Conservation (phyloP, 2,888 invertebrate genomes). For the Uropetala carovei region DNA sequence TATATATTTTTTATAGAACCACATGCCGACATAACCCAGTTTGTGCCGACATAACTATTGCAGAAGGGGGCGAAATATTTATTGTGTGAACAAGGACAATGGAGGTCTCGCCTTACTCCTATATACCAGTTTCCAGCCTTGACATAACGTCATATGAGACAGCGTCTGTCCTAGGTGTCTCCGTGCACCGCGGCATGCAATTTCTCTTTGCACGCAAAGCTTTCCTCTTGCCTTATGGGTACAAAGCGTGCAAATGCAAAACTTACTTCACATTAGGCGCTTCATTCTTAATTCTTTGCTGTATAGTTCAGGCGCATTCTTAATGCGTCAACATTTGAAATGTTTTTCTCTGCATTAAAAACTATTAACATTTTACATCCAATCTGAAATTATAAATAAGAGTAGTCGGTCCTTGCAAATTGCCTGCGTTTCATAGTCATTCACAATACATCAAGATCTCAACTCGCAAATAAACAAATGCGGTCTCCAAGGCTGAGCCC, state of each 20-base stretch:
- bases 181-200: background rate
- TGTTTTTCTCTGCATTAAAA: too few species aligned
- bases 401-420: too few species aligned
- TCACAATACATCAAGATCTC: too few species aligned
- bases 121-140: background rate
- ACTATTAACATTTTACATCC: too few species aligned
- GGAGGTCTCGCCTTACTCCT: background rate
- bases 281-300: too few species aligned
- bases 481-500: too few species aligned
- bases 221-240: background rate
- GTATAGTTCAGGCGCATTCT: too few species aligned
- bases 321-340: too few species aligned
- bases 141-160: background rate
- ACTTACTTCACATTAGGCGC: too few species aligned
- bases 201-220: background rate
- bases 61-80: background rate
- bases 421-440: too few species aligned
- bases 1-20: background rate
- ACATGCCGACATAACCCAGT: background rate
- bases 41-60: background rate
- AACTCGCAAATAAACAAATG: too few species aligned
- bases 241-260: background rate
- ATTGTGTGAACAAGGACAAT: constrained; percentile 26
- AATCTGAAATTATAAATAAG: too few species aligned
- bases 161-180: background rate